Evolutionary conservation across 2,888 invertebrate genomes (phyloP).

Genomic region (Limulus polyphemus): DNA sequence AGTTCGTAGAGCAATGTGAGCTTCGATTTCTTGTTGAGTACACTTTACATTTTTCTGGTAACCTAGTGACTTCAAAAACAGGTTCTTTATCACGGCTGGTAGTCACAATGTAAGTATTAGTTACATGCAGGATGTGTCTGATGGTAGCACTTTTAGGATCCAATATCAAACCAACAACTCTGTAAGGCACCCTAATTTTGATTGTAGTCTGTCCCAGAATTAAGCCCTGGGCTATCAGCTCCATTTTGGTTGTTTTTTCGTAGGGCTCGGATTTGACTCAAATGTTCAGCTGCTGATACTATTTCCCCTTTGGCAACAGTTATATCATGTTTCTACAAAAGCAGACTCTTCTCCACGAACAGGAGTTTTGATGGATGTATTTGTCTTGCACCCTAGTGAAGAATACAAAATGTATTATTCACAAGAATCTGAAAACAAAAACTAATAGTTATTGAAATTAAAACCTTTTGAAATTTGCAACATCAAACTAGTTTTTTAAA

Average conservation of each 20-base stretch:
- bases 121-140: slow-evolving; percentile 97
- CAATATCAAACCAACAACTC: slow-evolving; percentile 96
- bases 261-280: slow-evolving; percentile 91
- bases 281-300: slow-evolving; percentile 95
- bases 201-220: slow-evolving; percentile 83
- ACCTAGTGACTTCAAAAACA: slow-evolving; percentile 85
- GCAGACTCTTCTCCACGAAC: slow-evolving; percentile 97
- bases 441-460: too few relatives aligned
- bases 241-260: slow-evolving; percentile 58
- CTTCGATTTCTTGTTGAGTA: slow-evolving; percentile 91
- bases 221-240: slow-evolving; percentile 27
- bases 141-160: slow-evolving; percentile 99
- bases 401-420: too few relatives aligned
- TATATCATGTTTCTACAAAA: slow-evolving; percentile 98
- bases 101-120: slow-evolving; percentile 97
- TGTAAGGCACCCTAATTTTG: slow-evolving; percentile 87
- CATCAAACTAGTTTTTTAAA: too few relatives aligned
- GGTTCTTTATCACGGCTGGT: slow-evolving; percentile 97
- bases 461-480: too few relatives aligned
- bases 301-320: slow-evolving; percentile 94
- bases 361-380: slow-evolving; percentile 99
- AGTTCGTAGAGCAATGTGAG: slow-evolving; percentile 91
- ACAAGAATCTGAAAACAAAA: too few relatives aligned
- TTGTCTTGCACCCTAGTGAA: slow-evolving; percentile 95
- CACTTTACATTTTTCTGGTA: slow-evolving; percentile 94